Evolutionary conservation across 2,797 vertebrate species (phyloP).

Genomic region (Falco novaeseelandiae): DNA sequence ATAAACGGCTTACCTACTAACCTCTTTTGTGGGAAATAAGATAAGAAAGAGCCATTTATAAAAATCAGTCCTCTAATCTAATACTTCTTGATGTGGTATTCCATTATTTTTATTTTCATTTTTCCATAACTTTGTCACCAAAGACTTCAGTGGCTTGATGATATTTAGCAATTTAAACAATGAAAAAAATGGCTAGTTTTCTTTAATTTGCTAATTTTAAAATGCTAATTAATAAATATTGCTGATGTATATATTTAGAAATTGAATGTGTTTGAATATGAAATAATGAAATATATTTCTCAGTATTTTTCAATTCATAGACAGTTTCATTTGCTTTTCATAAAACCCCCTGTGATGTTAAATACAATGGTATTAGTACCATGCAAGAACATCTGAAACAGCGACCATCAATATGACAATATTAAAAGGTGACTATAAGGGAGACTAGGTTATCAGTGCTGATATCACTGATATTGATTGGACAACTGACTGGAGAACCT

Average conservation of each 20-base stretch:
- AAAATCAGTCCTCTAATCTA: neutral
- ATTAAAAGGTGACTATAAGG: neutral
- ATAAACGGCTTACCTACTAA: neutral
- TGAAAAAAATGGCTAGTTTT: rapidly evolving
- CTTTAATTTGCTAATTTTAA: neutral
- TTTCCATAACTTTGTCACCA: neutral
- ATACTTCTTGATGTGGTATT: neutral
- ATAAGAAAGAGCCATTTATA: neutral
- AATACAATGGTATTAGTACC: neutral
- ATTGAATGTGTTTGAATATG: neutral
- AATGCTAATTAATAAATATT: neutral
- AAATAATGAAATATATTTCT: neutral
- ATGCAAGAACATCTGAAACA: neutral
- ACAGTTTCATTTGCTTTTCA: neutral
- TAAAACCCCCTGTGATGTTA: neutral
- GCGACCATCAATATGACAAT: neutral
- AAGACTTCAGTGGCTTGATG: neutral
- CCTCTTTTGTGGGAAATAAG: neutral
- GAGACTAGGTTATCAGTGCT: neutral
- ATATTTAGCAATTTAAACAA: neutral
- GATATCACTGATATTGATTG: neutral
- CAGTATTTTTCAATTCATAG: neutral
- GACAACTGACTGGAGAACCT: neutral
- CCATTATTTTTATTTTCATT: neutral
- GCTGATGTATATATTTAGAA: neutral